These are phyloP conservation scores for Synergus japonicus DNA, from an alignment of 2,888 invertebrate genomes.

Conservation along the genomic window DNA sequence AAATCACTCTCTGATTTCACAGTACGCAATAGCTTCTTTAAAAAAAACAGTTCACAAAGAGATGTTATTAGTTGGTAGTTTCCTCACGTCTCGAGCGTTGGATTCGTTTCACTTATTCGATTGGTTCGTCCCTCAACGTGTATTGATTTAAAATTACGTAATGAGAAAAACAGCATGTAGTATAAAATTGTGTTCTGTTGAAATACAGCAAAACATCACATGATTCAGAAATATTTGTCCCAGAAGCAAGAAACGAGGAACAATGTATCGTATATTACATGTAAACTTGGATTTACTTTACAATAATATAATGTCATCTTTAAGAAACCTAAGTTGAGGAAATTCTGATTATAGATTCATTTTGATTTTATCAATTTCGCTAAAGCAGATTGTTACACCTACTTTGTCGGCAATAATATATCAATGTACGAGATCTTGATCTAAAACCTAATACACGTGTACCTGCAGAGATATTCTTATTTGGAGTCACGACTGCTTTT, in stretches of 20 bases:
- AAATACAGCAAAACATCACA: not conserved
- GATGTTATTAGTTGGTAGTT: conserved; percentile 16
- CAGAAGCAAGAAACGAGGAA: not conserved
- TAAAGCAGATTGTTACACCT: conserved; percentile 14
- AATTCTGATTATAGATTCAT: not conserved
- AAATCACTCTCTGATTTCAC: not conserved
- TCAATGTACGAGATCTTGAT: conserved; percentile 5
- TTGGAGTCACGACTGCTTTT: not conserved
- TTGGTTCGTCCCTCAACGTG: conserved; percentile 32
- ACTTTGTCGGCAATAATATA: not conserved
- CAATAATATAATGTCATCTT: not conserved
- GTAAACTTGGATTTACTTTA: too few relatives aligned
- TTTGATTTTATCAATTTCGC: not conserved
- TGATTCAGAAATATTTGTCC: not conserved
- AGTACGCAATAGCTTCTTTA: conserved; percentile 2
- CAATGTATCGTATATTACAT: not conserved
- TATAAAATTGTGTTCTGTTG: not conserved
- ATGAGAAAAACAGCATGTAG: not conserved
- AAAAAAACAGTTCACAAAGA: not conserved
- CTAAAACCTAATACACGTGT: not conserved
- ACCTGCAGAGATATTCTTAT: not conserved
- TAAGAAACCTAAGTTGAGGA: not conserved
- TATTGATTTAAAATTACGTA: conserved; percentile 34
- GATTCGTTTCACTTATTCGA: conserved; percentile 25
- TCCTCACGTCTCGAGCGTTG: conserved; percentile 9